A percentile compares a stretch with the other conserved stretches of the same genome.
Conservation (phyloP, 2,797 vertebrate genomes). For the Mus spretus region DNA sequence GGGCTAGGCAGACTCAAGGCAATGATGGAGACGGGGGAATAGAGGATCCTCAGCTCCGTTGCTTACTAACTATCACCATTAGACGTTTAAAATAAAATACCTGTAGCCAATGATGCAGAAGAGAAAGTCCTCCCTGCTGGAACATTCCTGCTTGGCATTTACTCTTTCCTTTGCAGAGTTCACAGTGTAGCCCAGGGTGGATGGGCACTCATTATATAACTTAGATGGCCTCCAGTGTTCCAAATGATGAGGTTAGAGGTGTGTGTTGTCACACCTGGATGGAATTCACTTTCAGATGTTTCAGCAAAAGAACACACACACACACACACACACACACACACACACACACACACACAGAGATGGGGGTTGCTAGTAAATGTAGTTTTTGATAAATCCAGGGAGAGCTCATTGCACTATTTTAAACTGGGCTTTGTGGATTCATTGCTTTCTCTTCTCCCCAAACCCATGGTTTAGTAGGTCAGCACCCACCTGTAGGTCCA, state of each 20-base stretch:
- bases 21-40: not conserved
- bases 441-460: not conserved
- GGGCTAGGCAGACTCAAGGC: not conserved
- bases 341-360: not conserved
- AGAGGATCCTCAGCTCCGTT: not conserved
- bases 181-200: not conserved
- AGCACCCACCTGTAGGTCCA: not conserved
- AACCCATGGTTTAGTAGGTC: conserved; percentile 9
- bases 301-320: not conserved
- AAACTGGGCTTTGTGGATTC: not conserved
- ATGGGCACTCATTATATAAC: not conserved
- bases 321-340: not conserved
- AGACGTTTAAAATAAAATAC: conserved; percentile 39
- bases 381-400: not conserved
- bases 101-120: not conserved
- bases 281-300: conserved; percentile 20
- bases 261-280: not conserved
- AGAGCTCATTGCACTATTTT: not conserved
- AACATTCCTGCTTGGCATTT: not conserved
- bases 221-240: not conserved
- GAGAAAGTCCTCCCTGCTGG: conserved; percentile 5
- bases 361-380: not conserved
- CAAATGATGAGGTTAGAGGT: not conserved
- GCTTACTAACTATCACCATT: not conserved
- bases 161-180: not conserved